Base-by-base conservation (phyloP, 2,888 invertebrate genomes). In the Hyppa rectilinea region DNA sequence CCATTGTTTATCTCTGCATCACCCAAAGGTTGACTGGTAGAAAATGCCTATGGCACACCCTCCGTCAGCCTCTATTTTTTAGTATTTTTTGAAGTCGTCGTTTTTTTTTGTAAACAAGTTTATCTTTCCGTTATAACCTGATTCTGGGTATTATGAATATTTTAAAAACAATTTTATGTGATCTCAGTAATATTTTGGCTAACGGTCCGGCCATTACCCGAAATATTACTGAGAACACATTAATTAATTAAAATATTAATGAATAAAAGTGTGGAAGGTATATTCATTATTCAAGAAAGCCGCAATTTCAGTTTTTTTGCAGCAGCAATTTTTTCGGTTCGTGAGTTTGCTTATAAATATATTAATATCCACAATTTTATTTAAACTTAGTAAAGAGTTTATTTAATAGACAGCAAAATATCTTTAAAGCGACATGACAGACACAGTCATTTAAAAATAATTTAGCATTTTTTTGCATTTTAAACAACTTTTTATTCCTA, bases 271-370 rank as follows among this genome's bases (percentile, higher is more conserved):
- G 26, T 29, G 2, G 58, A 17, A 43, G n/a, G 7, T 23, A n/a
- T 23, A 70, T 40, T 49, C 0, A 23, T 59, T 52, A 60, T 72
- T 50, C 29, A 58, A 50, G 6, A 71, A 40, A n/a, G n/a, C n/a
- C n/a, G n/a, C n/a, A n/a, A n/a, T n/a, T n/a, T n/a, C n/a, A n/a
- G n/a, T n/a, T n/a, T n/a, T n/a, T n/a, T n/a, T n/a, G n/a, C n/a
- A n/a, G n/a, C n/a, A n/a, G n/a, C 60, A 60, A 72, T 60, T 60
- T 60, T 60, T 10, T 20, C 4, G 2, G 36, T 12, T 2, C 14
- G 23, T 6, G 23, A 36, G 6, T 29, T 20, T 36, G 20, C 23
- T 23, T 23, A 10, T 14, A 56, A 71, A 49, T 69, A 34, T 23
- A 0, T 6, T 34, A 7, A 50, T 4, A 20, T 29, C 20, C 20